A percentile compares a stretch with the other conserved stretches of the same genome.
Evolutionary conservation across 2,888 invertebrate species (phyloP).

Genomic region (Leucophenga maculata): DNA sequence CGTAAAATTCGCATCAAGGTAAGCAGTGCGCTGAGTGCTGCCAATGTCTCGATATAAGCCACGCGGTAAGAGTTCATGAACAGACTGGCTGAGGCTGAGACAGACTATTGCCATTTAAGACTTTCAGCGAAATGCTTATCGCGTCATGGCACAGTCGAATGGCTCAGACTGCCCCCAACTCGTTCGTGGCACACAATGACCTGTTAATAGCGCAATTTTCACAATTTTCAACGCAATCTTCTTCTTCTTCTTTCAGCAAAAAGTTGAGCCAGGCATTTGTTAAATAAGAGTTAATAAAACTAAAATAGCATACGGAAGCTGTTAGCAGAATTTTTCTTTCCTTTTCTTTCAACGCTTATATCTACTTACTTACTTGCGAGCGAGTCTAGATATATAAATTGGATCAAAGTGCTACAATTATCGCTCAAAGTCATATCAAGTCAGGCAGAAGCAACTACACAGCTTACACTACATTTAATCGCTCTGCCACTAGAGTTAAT

Average conservation of each 20-base stretch:
- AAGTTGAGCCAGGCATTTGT: too few species aligned
- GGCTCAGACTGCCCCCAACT: constrained; percentile 32
- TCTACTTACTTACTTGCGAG: too few species aligned
- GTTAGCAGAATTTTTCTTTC: too few species aligned
- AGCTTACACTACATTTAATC: constrained; percentile 31
- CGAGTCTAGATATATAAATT: too few species aligned
- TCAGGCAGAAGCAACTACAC: constrained; percentile 18
- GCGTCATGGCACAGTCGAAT: constrained; percentile 45
- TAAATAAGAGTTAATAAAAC: constrained; percentile 31
- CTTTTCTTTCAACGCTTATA: too few species aligned
- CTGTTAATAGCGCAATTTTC: constrained; percentile 60
- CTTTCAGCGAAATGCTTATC: constrained; percentile 43
- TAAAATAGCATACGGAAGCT: too few species aligned
- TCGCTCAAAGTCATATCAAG: background rate
- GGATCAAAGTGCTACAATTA: too few species aligned
- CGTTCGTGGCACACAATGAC: constrained; percentile 47
- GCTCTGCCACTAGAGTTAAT: background rate
- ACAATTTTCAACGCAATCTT: constrained; percentile 53
- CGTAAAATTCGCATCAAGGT: constrained; percentile 43
- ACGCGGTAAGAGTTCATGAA: constrained; percentile 44
- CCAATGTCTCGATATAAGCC: constrained; percentile 2
- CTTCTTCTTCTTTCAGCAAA: constrained; percentile 29
- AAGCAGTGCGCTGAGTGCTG: background rate
- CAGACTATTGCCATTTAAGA: constrained; percentile 19
- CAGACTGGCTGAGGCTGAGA: constrained; percentile 25